A percentile compares a stretch with the other conserved stretches of the same genome.
phyloP scores from a whole-genome alignment of 2,888 invertebrate species.

The Baronia brevicornis region DNA sequence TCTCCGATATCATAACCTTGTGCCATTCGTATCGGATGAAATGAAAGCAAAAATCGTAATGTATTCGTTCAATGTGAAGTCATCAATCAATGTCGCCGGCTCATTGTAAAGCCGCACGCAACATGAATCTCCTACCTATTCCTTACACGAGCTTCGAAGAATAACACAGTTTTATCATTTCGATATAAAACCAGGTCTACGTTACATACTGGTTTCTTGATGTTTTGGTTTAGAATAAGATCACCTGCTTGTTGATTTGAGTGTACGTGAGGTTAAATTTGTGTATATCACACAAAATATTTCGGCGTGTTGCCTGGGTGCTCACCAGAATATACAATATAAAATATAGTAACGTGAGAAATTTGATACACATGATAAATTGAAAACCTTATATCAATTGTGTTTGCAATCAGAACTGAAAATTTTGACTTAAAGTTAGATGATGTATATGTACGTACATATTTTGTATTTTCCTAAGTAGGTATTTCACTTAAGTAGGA shows the following conservation, averaged over 20 bases:
- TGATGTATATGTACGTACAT: too few relatives aligned
- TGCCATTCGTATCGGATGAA: slow-evolving; percentile 69
- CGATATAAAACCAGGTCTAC: slow-evolving; percentile 46
- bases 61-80: slow-evolving; percentile 69
- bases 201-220: slow-evolving; percentile 28
- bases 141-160: slow-evolving; percentile 37
- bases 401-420: too few relatives aligned
- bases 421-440: too few relatives aligned
- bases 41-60: slow-evolving; percentile 75
- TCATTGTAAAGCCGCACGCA: slow-evolving; percentile 74
- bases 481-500: too few relatives aligned
- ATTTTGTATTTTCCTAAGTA: too few relatives aligned
- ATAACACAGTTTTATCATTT: slow-evolving; percentile 49
- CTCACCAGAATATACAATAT: too few relatives aligned
- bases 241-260: slow-evolving; percentile 7
- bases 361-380: too few relatives aligned
- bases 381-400: too few relatives aligned
- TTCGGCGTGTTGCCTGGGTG: too few relatives aligned
- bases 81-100: slow-evolving; percentile 71
- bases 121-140: slow-evolving; percentile 34
- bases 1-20: slow-evolving; percentile 72
- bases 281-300: too few relatives aligned
- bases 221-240: slow-evolving; percentile 25
- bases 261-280: too few relatives aligned
- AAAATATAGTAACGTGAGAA: too few relatives aligned